Base-by-base conservation (phyloP, 92 coral and sea anemone species). In the Siderastrea radians region DNA sequence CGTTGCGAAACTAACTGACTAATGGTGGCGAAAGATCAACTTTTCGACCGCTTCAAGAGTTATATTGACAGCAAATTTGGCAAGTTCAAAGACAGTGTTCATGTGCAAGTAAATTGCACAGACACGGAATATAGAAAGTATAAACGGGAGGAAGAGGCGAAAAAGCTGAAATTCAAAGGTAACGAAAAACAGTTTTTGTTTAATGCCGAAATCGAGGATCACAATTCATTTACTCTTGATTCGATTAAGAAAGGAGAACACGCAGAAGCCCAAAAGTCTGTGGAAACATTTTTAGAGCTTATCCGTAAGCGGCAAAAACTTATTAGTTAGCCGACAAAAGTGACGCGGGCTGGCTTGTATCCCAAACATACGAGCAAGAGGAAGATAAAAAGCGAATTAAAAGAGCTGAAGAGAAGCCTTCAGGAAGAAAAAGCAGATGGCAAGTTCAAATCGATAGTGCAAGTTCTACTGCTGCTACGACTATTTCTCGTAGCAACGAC, bases 161-260 rank as follows among this genome's bases (percentile, higher is more conserved):
- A 68, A 68, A 68, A 68, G 49, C 49, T 60, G 16, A 68, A 47
- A 48, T 72, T 73, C 43, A 48, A 49, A 50, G 26, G 77, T 10
- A 73, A 73, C 77, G 59, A 73, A 13, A 73, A 50, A 26, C 58
- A 73, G 48, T 49, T 73, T 73, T 7, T 49, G 44, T 73, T 13
- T 73, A 73, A 73, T 73, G 43, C 55, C 5, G 77, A 50, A n/a
- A 73, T 73, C 10, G 77, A 73, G 48, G 77, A 73, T 16, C 58
- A 49, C 5, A 50, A 50, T 49, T 72, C 57, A 8, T 72, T 14
- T 6, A 58, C 3, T 2, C 61, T 73, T 16, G 77, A 73, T 73
- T 49, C 11, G 48, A 73, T 49, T 26, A 73, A 52, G 55, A 48
- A 43, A 73, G 61, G 72, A n/a, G 72, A 67, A 11, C 9, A 7